Conservation (phyloP, 2,888 invertebrate species). For the Hemaris fuciformis region DNA sequence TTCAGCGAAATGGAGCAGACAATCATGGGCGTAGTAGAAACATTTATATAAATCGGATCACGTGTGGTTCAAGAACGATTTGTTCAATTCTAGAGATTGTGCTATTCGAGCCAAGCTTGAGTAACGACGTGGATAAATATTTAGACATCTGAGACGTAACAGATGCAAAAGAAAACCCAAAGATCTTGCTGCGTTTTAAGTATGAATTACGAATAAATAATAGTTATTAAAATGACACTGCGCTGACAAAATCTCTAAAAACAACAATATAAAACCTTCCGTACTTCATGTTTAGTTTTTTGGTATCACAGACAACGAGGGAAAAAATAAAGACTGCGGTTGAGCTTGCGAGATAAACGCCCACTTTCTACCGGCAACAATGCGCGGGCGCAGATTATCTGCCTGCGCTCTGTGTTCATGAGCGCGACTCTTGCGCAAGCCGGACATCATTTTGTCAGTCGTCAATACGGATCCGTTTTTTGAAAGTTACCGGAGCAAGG, state of each 20-base stretch:
- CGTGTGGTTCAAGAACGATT: neutral
- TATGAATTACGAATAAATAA: no score
- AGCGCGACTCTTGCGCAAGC: slow-evolving; percentile 51
- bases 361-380: slow-evolving; percentile 45
- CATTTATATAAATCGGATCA: neutral
- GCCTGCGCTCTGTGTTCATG: slow-evolving; percentile 22
- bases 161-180: no score
- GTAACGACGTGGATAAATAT: no score
- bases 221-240: neutral
- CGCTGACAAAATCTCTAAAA: neutral
- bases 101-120: no score
- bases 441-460: slow-evolving; percentile 49
- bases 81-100: no score
- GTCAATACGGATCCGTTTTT: slow-evolving; percentile 26
- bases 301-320: neutral
- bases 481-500: slow-evolving; percentile 30
- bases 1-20: neutral
- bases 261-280: neutral
- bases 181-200: no score
- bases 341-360: slow-evolving; percentile 30
- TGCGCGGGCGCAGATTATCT: slow-evolving; percentile 41
- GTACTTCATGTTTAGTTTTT: neutral
- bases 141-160: no score
- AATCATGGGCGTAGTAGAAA: neutral
- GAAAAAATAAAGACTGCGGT: slow-evolving; percentile 1